Evolutionary conservation across 2,113 vertebrate genomes (phyloP).

Genomic region (Ameiurus melas): DNA sequence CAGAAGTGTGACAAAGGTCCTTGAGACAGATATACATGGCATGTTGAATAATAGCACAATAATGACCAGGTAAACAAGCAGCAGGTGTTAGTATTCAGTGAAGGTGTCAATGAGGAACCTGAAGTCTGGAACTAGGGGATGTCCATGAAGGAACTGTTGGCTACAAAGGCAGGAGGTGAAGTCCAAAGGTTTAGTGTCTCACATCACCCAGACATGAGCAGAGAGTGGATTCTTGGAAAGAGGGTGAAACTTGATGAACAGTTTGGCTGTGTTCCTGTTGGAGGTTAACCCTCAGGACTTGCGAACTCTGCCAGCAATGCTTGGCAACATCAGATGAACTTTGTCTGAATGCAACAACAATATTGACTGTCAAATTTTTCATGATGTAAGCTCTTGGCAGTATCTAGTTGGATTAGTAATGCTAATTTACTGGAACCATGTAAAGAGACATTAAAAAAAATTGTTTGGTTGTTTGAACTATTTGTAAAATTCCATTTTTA

Average conservation of each 20-base stretch:
- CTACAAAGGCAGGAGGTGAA: neutral
- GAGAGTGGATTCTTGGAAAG: conserved; percentile 8
- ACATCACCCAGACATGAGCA: neutral
- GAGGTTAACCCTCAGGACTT: conserved; percentile 13
- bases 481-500: neutral
- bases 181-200: neutral
- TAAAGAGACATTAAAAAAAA: neutral
- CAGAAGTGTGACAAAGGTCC: neutral
- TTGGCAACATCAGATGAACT: conserved; percentile 22
- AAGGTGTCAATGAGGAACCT: neutral
- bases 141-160: neutral
- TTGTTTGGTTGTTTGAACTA: neutral
- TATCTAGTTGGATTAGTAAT: neutral
- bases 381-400: neutral
- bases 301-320: conserved; percentile 6
- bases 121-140: neutral
- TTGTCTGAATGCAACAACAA: conserved; percentile 13
- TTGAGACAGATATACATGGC: neutral
- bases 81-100: neutral
- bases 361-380: neutral
- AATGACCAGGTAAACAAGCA: neutral
- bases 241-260: neutral
- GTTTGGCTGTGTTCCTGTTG: conserved; percentile 1
- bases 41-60: neutral
- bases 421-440: neutral